Conservation (phyloP, 1,140 invertebrate species). For the Zaprionus lachaisei region DNA sequence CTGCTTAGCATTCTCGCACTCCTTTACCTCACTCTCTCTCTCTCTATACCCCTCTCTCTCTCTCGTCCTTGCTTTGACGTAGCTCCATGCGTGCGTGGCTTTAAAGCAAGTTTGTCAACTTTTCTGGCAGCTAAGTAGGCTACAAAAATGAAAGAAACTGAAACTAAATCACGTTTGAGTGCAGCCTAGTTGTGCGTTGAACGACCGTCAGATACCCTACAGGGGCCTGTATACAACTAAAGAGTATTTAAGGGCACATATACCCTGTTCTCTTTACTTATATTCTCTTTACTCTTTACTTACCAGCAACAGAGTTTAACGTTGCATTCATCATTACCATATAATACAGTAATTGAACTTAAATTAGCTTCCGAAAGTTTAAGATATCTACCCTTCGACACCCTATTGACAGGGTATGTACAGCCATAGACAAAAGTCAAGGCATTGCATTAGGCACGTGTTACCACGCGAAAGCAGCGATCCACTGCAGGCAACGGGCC, state of each 20-base stretch:
- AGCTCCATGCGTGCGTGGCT: slow-evolving; percentile 34
- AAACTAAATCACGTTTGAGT: slow-evolving; percentile 29
- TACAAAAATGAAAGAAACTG: slow-evolving; percentile 21
- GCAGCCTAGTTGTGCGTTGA: background rate
- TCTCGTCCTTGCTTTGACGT: background rate
- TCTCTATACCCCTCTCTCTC: background rate
- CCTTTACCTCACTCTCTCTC: background rate
- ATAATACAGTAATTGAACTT: too few species aligned
- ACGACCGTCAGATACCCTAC: slow-evolving; percentile 5
- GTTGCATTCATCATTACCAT: too few species aligned
- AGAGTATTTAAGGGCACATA: too few species aligned
- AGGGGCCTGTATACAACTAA: background rate
- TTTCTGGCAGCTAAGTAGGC: slow-evolving; percentile 45
- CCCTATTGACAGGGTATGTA: slow-evolving; percentile 9
- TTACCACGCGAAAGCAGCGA: slow-evolving; percentile 8
- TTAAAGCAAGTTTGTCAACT: slow-evolving; percentile 71
- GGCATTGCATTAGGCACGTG: slow-evolving; percentile 50
- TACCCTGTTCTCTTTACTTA: too few species aligned
- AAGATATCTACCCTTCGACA: background rate
- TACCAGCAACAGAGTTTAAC: too few species aligned
- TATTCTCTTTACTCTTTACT: too few species aligned
- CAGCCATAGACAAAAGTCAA: slow-evolving; percentile 29
- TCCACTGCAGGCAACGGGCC: background rate
- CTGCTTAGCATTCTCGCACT: slow-evolving; percentile 29
- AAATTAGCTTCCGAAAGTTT: too few species aligned